Evolutionary conservation across 2,113 vertebrate species (phyloP).

Genomic region (Corydoras maculifer): DNA sequence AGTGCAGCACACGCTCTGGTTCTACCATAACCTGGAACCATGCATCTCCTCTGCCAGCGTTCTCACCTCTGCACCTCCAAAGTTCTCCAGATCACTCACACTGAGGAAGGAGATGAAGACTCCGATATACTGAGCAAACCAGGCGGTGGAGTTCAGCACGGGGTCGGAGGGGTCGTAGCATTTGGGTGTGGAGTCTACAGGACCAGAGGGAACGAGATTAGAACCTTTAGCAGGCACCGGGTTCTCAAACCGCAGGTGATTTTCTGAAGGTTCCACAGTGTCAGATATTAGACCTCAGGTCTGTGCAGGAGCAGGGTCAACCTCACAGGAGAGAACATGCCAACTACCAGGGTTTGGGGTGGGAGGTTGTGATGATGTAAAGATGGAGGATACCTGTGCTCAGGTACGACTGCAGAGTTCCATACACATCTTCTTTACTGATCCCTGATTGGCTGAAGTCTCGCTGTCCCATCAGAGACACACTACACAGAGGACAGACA

Average conservation of each 20-base stretch:
- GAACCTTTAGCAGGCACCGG: not conserved
- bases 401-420: conserved; percentile 57
- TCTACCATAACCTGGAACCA: not conserved
- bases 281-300: not conserved
- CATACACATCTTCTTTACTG: conserved; percentile 47
- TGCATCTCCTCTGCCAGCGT: not conserved
- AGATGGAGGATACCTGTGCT: conserved; percentile 46
- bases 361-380: no score
- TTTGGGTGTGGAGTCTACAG: conserved; percentile 47
- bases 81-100: conserved; percentile 46
- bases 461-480: conserved; percentile 48
- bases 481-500: conserved; percentile 39
- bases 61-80: conserved; percentile 54
- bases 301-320: no score
- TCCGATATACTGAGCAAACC: conserved; percentile 64
- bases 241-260: no score
- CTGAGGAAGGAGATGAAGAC: conserved; percentile 55
- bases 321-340: no score
- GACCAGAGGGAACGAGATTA: conserved; percentile 9
- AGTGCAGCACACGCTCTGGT: not conserved
- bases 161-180: conserved; percentile 56
- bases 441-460: conserved; percentile 53
- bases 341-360: no score
- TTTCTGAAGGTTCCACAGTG: no score
- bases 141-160: conserved; percentile 63